phyloP scores from a whole-genome alignment of 2,797 vertebrate species.

The Manis javanica region DNA sequence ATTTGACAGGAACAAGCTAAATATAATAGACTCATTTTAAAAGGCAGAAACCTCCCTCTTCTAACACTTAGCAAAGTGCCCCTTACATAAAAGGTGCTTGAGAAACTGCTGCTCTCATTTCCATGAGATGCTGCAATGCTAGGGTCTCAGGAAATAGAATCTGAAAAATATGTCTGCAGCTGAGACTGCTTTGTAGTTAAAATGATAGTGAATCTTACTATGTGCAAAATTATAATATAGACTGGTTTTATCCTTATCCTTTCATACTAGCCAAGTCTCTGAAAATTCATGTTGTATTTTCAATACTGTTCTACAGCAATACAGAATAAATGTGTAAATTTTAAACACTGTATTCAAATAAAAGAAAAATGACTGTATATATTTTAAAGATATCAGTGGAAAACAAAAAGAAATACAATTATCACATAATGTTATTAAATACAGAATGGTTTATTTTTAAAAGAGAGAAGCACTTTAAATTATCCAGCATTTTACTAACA shows the following conservation, averaged over 20 bases:
- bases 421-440: not conserved
- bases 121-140: not conserved
- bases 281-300: not conserved
- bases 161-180: not conserved
- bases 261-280: not conserved
- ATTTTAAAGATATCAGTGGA: not conserved
- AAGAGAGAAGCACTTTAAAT: not conserved
- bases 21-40: not conserved
- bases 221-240: not conserved
- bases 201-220: not conserved
- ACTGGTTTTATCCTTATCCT: not conserved
- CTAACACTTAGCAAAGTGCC: not conserved
- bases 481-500: not conserved
- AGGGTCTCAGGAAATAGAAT: conserved; percentile 38
- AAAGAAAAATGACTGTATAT: not conserved
- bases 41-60: not conserved
- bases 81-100: not conserved
- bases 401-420: conserved; percentile 11
- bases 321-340: not conserved
- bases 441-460: conserved; percentile 2
- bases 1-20: not conserved
- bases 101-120: not conserved
- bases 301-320: not conserved
- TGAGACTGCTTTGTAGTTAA: not conserved
- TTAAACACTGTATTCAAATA: not conserved